phyloP scores from a whole-genome alignment of 2,797 vertebrate genomes.

The Girardinus metallicus region DNA sequence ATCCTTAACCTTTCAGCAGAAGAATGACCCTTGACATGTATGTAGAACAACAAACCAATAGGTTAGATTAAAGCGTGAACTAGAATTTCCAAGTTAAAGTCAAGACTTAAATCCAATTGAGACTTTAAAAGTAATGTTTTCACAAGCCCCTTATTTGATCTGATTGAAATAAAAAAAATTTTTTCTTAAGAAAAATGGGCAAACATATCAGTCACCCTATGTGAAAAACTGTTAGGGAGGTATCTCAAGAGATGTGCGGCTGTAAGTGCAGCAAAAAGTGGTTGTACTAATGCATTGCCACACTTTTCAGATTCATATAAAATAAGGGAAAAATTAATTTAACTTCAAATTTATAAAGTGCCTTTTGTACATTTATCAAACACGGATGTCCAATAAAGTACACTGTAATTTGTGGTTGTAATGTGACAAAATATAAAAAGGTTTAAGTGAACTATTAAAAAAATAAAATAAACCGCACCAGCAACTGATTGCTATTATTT shows the following conservation, averaged over 20 bases:
- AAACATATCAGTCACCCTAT: background rate
- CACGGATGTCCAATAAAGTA: background rate
- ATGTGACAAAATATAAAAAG: background rate
- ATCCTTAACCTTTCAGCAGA: background rate
- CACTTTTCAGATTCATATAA: background rate
- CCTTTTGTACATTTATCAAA: background rate
- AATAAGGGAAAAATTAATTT: background rate
- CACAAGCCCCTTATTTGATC: background rate
- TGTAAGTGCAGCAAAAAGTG: background rate
- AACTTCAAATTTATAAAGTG: background rate
- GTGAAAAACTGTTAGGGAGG: background rate
- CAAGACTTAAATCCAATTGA: background rate
- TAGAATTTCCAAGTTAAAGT: background rate
- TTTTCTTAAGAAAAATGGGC: background rate
- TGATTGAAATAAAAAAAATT: too few species aligned
- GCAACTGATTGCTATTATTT: background rate
- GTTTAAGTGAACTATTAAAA: background rate
- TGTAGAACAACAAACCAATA: background rate
- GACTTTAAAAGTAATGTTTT: background rate
- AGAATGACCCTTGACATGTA: background rate
- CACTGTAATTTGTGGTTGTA: background rate
- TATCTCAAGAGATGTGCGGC: background rate
- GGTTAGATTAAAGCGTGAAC: background rate
- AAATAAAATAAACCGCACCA: background rate
- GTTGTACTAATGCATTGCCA: background rate